phyloP scores from a whole-genome alignment of 2,113 vertebrate genomes.

The Leptocoma aspasia region DNA sequence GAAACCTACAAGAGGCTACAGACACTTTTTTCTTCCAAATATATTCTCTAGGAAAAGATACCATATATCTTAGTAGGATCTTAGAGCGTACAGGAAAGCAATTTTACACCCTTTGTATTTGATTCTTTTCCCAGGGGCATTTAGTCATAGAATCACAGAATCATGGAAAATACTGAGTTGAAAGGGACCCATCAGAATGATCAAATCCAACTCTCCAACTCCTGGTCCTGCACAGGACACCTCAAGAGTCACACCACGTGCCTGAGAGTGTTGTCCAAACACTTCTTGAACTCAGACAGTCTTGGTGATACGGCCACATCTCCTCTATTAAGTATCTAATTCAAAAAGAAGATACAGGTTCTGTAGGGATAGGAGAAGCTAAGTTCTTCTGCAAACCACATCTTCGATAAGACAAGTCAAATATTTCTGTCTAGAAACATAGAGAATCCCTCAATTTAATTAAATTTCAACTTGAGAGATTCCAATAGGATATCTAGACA shows the following conservation, averaged over 20 bases:
- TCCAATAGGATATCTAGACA: conserved; percentile 22
- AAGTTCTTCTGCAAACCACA: conserved; percentile 17
- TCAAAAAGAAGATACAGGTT: background rate
- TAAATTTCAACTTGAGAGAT: conserved; percentile 19
- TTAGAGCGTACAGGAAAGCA: background rate
- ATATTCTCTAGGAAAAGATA: background rate
- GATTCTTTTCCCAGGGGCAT: background rate
- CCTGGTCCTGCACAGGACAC: background rate
- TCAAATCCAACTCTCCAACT: background rate
- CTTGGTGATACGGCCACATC: background rate
- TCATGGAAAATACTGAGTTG: background rate
- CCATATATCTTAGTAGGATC: background rate
- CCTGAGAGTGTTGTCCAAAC: background rate
- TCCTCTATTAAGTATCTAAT: background rate
- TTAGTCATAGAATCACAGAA: background rate
- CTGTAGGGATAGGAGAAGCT: background rate
- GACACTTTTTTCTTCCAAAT: background rate
- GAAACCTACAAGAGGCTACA: background rate
- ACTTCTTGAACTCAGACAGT: background rate
- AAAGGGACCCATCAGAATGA: background rate
- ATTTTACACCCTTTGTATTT: background rate
- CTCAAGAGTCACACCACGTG: no score
- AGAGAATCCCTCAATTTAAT: background rate
- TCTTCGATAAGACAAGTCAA: background rate
- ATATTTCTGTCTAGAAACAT: background rate